phyloP scores from a whole-genome alignment of 2,888 invertebrate species.

The Tricholauxania praeusta region DNA sequence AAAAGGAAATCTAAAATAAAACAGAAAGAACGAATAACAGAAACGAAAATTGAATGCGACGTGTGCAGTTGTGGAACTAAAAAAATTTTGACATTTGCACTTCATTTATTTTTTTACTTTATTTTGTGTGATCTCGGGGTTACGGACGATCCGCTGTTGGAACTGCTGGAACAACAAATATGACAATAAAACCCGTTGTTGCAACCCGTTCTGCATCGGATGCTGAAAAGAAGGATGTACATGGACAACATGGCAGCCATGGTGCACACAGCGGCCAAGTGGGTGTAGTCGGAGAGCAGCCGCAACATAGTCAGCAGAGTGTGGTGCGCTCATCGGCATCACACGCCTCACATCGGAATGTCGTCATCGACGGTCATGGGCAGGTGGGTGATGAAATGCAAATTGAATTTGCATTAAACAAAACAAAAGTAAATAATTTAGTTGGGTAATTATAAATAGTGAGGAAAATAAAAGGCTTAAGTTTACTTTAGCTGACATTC shows the following conservation, averaged over 20 bases:
- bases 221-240: slow-evolving; percentile 56
- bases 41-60: slow-evolving; percentile 25
- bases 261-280: slow-evolving; percentile 46
- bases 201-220: slow-evolving; percentile 52
- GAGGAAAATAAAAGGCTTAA: too few species aligned
- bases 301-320: slow-evolving; percentile 43
- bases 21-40: slow-evolving; percentile 25
- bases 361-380: slow-evolving; percentile 62
- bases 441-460: too few species aligned
- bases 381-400: slow-evolving; percentile 53
- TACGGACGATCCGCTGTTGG: too few species aligned
- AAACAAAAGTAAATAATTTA: background rate
- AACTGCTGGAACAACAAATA: slow-evolving; percentile 40
- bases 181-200: slow-evolving; percentile 67
- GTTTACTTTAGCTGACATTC: too few species aligned
- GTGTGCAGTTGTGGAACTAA: slow-evolving; percentile 26
- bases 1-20: slow-evolving; percentile 21
- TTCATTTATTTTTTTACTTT: slow-evolving; percentile 40
- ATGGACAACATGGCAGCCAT: slow-evolving; percentile 47
- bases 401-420: too few species aligned
- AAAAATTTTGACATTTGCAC: slow-evolving; percentile 18
- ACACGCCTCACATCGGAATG: slow-evolving; percentile 58
- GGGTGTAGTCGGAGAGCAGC: slow-evolving; percentile 50
- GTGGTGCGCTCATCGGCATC: slow-evolving; percentile 43
- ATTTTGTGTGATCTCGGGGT: too few species aligned